Evolutionary conservation across 2,113 vertebrate genomes (phyloP).

Genomic region (Smithornis capensis): DNA sequence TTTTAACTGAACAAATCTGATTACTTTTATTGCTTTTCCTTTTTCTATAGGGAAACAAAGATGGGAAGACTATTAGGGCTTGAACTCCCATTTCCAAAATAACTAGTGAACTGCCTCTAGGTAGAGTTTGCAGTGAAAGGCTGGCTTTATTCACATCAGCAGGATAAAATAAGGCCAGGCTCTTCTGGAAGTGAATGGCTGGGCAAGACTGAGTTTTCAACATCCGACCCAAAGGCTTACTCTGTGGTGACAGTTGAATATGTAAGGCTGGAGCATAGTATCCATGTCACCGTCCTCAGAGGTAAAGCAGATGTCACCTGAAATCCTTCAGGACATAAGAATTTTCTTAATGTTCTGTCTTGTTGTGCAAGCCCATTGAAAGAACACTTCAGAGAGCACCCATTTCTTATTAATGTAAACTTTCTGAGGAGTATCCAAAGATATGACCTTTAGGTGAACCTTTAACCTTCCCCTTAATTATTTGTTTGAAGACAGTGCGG

Average conservation of each 20-base stretch:
- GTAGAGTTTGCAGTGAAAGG: not conserved
- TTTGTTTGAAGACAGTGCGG: constrained; percentile 99
- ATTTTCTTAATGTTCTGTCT: constrained; percentile 68
- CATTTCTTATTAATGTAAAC: constrained; percentile 87
- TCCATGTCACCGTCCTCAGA: constrained; percentile 18
- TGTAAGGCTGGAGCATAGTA: not conserved
- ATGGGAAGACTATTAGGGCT: not conserved
- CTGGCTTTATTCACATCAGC: not conserved
- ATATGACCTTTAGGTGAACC: constrained; percentile 93
- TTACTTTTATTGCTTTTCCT: not conserved
- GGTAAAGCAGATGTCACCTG: constrained; percentile 25
- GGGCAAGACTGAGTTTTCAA: not conserved
- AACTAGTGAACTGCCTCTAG: not conserved
- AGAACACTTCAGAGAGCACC: constrained; percentile 71
- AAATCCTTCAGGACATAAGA: constrained; percentile 59
- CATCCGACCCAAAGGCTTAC: not conserved
- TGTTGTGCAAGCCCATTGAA: constrained; percentile 69
- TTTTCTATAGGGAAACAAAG: not conserved
- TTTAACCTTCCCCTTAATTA: constrained; percentile 98
- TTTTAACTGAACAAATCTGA: not conserved
- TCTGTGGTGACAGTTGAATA: constrained; percentile 1
- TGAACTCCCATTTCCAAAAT: not conserved
- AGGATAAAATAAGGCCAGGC: not conserved
- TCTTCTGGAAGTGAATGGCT: not conserved
- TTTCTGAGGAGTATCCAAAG: constrained; percentile 94